Base-by-base conservation (phyloP, 2,113 vertebrate species). In the Elachura formosa region DNA sequence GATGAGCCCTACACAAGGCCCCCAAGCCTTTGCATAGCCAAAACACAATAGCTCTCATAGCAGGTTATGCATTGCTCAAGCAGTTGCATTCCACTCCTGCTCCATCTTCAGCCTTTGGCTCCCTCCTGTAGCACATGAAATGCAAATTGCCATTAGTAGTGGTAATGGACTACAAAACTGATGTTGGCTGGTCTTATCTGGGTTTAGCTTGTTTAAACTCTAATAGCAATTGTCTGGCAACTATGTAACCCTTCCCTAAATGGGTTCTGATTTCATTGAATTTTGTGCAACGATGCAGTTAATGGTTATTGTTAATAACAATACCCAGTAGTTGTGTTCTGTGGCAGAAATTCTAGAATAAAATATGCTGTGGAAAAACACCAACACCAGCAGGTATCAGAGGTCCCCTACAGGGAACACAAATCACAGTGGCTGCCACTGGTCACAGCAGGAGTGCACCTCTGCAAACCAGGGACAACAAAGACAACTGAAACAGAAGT, bases 81-180 rank as follows among this genome's bases (percentile, higher is more conserved):
- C 24, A 77, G 31, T 24, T 34, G 26, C 21, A 2, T 77, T 81
- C n/a, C 25, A 66, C 3, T 14, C 14, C 26, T 6, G 11, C 12
- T 56, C 24, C n/a, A 69, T 11, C 31, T 36, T 28, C 68, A 89
- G 22, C n/a, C 33, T 31, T 69, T 0, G 0, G 5, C 4, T 34
- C 23, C 19, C 14, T 18, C 6, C 26, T 46, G 15, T 33, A 59
- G 22, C 31, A 40, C 2, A 23, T 36, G 54, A 89, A 69, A 69
- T 56, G 18, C 14, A 81, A 90, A 34, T n/a, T 61, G 22, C 11
- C 31, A 18, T 46, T 24, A 80, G 23, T 9, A 33, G 12, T n/a
- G 15, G 46, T 18, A 40, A 46, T 12, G 64, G 76, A 83, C 20
- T 16, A 3, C 29, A 64, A 8, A 8, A 83, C 29, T 38, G 38